phyloP scores from a whole-genome alignment of 2,888 invertebrate species.

The Thumatha senex region DNA sequence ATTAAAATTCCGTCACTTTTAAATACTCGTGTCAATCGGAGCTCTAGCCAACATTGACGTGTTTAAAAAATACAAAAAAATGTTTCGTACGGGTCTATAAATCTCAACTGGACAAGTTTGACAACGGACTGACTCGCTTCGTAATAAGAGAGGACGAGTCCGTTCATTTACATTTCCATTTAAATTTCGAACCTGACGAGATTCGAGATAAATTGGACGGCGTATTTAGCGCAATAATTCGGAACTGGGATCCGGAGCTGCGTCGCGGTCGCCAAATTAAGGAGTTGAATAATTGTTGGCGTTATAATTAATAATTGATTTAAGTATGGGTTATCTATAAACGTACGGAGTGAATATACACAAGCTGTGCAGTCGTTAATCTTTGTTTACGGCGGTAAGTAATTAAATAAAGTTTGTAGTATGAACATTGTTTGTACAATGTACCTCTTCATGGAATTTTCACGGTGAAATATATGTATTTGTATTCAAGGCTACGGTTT shows the following conservation, averaged over 20 bases:
- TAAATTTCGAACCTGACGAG: constrained; percentile 79
- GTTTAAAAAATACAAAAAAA: too few relatives aligned
- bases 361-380: constrained; percentile 31
- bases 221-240: constrained; percentile 78
- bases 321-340: constrained; percentile 54
- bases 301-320: constrained; percentile 74
- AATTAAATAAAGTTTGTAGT: constrained; percentile 27
- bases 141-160: constrained; percentile 72
- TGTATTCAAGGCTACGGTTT: neutral
- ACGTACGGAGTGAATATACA: constrained; percentile 18
- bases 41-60: constrained; percentile 10
- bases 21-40: constrained; percentile 4
- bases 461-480: too few relatives aligned
- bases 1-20: neutral
- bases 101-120: constrained; percentile 57
- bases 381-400: constrained; percentile 23
- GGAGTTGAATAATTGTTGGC: constrained; percentile 72
- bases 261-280: constrained; percentile 66
- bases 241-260: constrained; percentile 59
- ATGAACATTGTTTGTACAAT: constrained; percentile 12
- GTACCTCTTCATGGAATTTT: constrained; percentile 8
- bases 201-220: constrained; percentile 78
- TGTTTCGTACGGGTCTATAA: constrained; percentile 41
- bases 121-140: constrained; percentile 65
- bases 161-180: constrained; percentile 81